Evolutionary conservation across 2,113 vertebrate genomes (phyloP).

Genomic region (Equus przewalskii): DNA sequence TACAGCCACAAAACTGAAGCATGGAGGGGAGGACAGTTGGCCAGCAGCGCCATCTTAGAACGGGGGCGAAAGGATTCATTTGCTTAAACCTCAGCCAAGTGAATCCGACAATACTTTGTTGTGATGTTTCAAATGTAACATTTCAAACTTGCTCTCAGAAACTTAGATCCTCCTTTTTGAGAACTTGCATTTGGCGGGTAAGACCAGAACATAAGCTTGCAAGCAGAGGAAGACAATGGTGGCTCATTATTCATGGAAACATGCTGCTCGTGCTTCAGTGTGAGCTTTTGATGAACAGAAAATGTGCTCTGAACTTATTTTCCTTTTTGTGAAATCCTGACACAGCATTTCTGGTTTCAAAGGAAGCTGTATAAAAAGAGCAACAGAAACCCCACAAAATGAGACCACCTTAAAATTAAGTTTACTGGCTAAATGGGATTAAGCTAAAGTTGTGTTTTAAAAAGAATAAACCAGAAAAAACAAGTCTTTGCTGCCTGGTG

Average conservation of each 20-base stretch:
- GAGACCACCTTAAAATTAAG: slow-evolving; percentile 86
- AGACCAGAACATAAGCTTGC: neutral
- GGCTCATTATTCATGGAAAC: slow-evolving; percentile 79
- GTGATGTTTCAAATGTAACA: slow-evolving; percentile 61
- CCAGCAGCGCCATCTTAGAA: slow-evolving; percentile 41
- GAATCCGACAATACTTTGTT: slow-evolving; percentile 46
- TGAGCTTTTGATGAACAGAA: slow-evolving; percentile 76
- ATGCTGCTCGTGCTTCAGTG: slow-evolving; percentile 53
- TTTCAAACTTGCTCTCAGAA: slow-evolving; percentile 74
- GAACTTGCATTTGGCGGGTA: slow-evolving; percentile 61
- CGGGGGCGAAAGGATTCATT: neutral
- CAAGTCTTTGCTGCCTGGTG: slow-evolving; percentile 79
- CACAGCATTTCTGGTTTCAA: slow-evolving; percentile 86
- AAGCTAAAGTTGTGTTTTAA: slow-evolving; percentile 85
- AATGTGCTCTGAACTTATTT: slow-evolving; percentile 70
- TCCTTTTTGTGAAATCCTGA: slow-evolving; percentile 85
- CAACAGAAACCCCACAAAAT: slow-evolving; percentile 68
- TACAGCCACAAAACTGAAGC: slow-evolving; percentile 67
- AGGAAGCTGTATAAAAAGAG: slow-evolving; percentile 83
- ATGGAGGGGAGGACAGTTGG: neutral
- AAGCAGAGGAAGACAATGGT: neutral
- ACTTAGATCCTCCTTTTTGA: slow-evolving; percentile 43
- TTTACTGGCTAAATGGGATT: slow-evolving; percentile 86
- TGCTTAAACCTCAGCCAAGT: slow-evolving; percentile 69
- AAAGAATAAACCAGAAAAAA: slow-evolving; percentile 82